Conservation (phyloP, 2,113 vertebrate species). For the Psilopsiagon aurifrons region DNA sequence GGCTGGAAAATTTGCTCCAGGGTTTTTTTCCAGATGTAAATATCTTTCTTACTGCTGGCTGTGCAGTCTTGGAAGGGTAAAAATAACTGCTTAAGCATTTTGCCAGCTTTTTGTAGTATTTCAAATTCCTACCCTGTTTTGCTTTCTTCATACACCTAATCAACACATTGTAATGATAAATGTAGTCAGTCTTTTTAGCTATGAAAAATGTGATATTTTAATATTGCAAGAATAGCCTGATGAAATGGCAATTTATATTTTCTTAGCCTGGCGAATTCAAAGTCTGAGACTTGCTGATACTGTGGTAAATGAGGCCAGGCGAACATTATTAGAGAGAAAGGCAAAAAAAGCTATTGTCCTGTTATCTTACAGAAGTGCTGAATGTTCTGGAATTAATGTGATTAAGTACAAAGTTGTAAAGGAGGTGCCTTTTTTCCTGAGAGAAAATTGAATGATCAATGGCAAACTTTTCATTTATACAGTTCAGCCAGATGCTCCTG, state of each 20-base stretch:
- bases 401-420: neutral
- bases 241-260: neutral
- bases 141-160: neutral
- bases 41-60: neutral
- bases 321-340: neutral
- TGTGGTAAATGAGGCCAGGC: neutral
- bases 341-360: neutral
- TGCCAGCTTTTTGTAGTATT: neutral
- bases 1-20: neutral
- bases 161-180: neutral
- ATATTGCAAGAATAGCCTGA: neutral
- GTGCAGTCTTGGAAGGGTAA: neutral
- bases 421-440: neutral
- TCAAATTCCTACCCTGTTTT: neutral
- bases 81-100: neutral
- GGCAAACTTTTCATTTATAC: conserved; percentile 34
- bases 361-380: neutral
- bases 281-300: neutral
- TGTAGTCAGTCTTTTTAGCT: neutral
- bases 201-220: neutral
- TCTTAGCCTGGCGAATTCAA: neutral
- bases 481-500: conserved; percentile 89
- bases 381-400: neutral
- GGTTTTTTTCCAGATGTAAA: neutral
- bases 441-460: conserved; percentile 1